These are phyloP conservation scores for Larimichthys polyactis DNA, from an alignment of 2,113 vertebrate species.

Conservation along the genomic window DNA sequence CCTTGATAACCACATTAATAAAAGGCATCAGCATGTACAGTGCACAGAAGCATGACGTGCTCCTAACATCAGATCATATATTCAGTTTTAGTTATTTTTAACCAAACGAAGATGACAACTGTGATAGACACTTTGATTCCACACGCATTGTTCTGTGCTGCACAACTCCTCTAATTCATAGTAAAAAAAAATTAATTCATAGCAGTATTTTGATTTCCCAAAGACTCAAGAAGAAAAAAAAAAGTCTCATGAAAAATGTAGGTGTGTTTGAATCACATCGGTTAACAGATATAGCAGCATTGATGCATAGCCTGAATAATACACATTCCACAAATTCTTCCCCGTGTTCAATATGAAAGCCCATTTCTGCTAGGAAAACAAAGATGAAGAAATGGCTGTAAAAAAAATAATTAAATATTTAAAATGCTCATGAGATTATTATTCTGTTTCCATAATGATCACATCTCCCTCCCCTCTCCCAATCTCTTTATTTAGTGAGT, in stretches of 20 bases:
- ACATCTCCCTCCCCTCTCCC: too few species aligned
- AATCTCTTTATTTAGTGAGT: too few species aligned
- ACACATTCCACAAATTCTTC: not conserved
- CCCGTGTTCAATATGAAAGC: not conserved
- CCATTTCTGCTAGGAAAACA: not conserved
- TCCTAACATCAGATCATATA: not conserved
- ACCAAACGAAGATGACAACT: not conserved
- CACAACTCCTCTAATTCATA: not conserved
- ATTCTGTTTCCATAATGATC: too few species aligned
- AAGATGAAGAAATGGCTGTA: not conserved
- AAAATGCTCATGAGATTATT: too few species aligned
- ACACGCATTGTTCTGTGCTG: not conserved
- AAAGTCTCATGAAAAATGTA: too few species aligned
- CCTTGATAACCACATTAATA: not conserved
- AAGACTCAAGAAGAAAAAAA: not conserved
- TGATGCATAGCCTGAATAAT: not conserved
- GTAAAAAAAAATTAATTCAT: not conserved
- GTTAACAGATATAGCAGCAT: not conserved
- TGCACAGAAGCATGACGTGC: not conserved
- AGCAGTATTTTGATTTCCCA: not conserved
- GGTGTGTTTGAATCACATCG: not conserved
- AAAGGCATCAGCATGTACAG: not conserved
- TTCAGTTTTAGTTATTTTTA: not conserved
- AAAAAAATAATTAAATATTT: too few species aligned
- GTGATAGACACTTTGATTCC: not conserved